Evolutionary conservation across 2,888 invertebrate genomes (phyloP).

Genomic region (Taphrorychus bicolor): DNA sequence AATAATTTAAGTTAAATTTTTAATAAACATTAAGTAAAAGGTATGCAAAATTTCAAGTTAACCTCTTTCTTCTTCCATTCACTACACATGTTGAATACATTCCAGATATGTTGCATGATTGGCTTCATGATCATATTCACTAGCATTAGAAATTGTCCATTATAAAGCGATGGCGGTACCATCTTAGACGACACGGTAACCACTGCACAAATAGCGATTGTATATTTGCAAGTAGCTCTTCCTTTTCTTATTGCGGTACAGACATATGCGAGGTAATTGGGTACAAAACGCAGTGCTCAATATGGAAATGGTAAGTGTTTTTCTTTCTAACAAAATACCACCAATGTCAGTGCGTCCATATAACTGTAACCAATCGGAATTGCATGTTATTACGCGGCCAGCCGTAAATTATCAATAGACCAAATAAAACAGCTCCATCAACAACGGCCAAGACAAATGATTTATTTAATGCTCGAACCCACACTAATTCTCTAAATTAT

Average conservation of each 20-base stretch:
- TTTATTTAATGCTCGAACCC: constrained; percentile 21
- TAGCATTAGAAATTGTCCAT: neutral
- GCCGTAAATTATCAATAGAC: neutral
- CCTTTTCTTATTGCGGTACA: neutral
- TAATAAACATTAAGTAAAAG: too few relatives aligned
- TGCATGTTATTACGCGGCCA: neutral
- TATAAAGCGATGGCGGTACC: neutral
- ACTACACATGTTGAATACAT: neutral
- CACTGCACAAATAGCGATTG: neutral
- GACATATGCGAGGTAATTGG: neutral
- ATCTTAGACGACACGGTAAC: neutral
- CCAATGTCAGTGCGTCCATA: neutral
- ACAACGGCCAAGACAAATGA: constrained; percentile 1
- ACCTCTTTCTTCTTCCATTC: too few relatives aligned
- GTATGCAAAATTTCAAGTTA: too few relatives aligned
- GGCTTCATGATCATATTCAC: neutral
- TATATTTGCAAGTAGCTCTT: constrained; percentile 1
- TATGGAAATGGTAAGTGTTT: neutral
- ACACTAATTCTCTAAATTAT: constrained; percentile 22
- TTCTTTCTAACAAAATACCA: neutral
- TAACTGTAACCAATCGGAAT: neutral
- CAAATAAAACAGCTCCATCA: neutral
- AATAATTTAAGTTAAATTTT: too few relatives aligned
- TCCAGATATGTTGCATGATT: neutral
- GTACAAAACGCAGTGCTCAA: neutral